Base-by-base conservation (phyloP, 2,797 vertebrate genomes). In the Melanitta fusca region DNA sequence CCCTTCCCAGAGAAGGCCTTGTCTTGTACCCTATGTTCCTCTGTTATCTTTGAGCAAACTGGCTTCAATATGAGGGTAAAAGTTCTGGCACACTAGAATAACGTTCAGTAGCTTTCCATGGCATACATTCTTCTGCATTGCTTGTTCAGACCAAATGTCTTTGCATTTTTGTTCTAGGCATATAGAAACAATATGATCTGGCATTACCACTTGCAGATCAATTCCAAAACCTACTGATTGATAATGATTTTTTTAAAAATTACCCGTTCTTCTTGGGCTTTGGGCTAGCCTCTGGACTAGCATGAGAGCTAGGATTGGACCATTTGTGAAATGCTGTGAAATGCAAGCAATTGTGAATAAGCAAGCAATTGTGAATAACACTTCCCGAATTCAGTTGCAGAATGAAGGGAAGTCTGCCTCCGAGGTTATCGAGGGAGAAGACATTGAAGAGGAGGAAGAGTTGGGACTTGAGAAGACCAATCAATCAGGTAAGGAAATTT, bases 371-470 rank as follows among this genome's bases (percentile, higher is more conserved):
- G 25, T 3, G 2, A 58, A 3, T 95, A 89, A 93, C 41, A 0
- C 20, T 66, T 8, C 0, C 69, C 32, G 13, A 30, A 89, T 96
- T 92, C 83, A 91, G 68, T 96, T 92, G 15, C 88, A 98, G 98
- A 93, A 68, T 82, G 81, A 92, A 85, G 97, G 96, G 66, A 95
- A 85, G 51, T 87, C 90, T 51, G 81, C 18, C 47, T 86, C 74
- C 0, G 92, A 89, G 24, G 80, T 87, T 27, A 91, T 98, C 3
- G 97, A 97, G 45, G 97, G 97, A 13, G 97, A 98, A 21, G 97
- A 97, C 65, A 94, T 95, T 25, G 98, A 98, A 80, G 97, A 97
- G 4, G 96, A 97, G 38, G 97, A 98, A 15, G 82, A 96, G 28
- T 4, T 91, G 57, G 73, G 62, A 45, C 64, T 96, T 24, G 95